Evolutionary conservation across 2,113 vertebrate genomes (phyloP), one percentile per base, ranked within the genome.

Genomic region (Amazona vittata): DNA sequence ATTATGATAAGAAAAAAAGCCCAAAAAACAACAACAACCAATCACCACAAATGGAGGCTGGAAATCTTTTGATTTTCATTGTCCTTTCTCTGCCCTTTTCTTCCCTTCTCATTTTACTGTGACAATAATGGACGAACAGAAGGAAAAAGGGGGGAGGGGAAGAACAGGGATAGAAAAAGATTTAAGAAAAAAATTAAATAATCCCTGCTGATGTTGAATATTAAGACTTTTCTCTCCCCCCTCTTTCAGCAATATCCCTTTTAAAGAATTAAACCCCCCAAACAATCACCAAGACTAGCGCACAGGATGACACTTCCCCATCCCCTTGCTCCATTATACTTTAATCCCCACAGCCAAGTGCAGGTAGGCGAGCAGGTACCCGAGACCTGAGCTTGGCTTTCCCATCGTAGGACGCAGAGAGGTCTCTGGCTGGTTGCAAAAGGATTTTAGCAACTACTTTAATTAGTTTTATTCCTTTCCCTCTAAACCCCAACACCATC

Each of bases 1-100:
- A 80, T 77, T 81, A 60, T 0, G 2, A 80, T 74, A 44, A 86
- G 57, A 83, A 84, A 43, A 70, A 87, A 87, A 24, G 15, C 2
- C 28, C 49, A 11, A 12, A 49, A 3, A 33, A 12, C 39, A 13
- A 41, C 25, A 47, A 46, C 31, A 60, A 89, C 18, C 8, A 24
- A 28, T 33, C 44, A 14, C n/a, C 62, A 49, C 37, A 86, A 86
- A 83, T 4, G 25, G 39, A 86, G 41, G 57, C 86, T 94, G 73
- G 78, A 86, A 86, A 91, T 75, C 79, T 57, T 94, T 83, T 57
- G 29, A 15, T 91, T 95, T 88, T 83, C 33, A 4, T 46, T 93
- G 85, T 92, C 86, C 86, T 92, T 89, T 93, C 90, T 62, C 86
- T 86, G 80, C 67, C 95, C 88, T 93, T 91, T 91, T 74, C 68